A percentile compares a stretch with the other conserved stretches of the same genome.
Evolutionary conservation across 2,797 vertebrate genomes (phyloP).

Genomic region (Enteromius anoplus): DNA sequence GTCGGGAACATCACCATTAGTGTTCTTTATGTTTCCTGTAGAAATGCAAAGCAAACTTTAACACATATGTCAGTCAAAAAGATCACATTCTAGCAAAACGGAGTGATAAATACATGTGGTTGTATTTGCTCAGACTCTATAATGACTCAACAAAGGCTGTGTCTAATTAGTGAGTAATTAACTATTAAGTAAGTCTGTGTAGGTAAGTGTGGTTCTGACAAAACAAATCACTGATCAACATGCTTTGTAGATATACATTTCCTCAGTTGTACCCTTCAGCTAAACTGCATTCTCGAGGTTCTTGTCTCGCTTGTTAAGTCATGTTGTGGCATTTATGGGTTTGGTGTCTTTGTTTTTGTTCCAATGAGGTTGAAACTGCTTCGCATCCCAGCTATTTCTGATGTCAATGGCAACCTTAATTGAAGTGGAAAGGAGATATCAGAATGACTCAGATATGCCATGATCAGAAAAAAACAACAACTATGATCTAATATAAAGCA

Average conservation of each 20-base stretch:
- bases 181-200: neutral
- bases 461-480: neutral
- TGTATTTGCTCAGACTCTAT: conserved; percentile 9
- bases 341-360: conserved; percentile 67
- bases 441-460: conserved; percentile 16
- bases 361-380: conserved; percentile 54
- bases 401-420: neutral
- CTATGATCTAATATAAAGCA: neutral
- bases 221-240: conserved; percentile 41
- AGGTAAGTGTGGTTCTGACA: conserved; percentile 19
- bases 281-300: conserved; percentile 68
- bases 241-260: conserved; percentile 43
- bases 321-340: conserved; percentile 79
- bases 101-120: neutral
- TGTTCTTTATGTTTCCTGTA: conserved; percentile 36
- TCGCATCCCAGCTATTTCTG: conserved; percentile 10
- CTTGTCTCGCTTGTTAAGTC: conserved; percentile 76
- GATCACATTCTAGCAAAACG: neutral
- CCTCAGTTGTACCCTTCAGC: conserved; percentile 64
- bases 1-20: conserved; percentile 44
- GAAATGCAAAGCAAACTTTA: conserved; percentile 29
- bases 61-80: neutral
- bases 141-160: neutral
- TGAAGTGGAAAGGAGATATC: neutral
- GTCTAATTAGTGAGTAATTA: neutral